Evolutionary conservation across 2,797 vertebrate genomes (phyloP).

Genomic region (Harpagifer antarcticus): DNA sequence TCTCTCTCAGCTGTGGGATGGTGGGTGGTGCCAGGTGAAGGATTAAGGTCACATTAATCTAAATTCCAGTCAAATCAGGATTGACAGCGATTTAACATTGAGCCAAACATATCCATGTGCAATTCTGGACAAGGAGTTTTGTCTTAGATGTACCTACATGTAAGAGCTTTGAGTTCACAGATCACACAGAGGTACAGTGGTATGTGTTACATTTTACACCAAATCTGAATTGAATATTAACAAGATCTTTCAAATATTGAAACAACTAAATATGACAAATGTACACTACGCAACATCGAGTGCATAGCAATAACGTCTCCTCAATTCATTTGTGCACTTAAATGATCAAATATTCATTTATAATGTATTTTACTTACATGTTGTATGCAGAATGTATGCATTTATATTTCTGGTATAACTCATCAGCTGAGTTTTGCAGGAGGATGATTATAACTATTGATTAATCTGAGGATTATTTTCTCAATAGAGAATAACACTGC

Average conservation of each 20-base stretch:
- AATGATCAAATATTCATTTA: neutral
- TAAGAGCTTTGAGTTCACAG: conserved; percentile 8
- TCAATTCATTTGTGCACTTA: neutral
- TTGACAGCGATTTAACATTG: conserved; percentile 47
- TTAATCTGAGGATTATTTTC: too few relatives aligned
- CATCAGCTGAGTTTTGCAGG: neutral
- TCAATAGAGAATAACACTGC: too few relatives aligned
- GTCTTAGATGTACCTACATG: conserved; percentile 37
- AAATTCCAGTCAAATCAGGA: conserved; percentile 70
- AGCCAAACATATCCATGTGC: conserved; percentile 48
- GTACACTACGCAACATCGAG: neutral
- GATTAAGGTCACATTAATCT: conserved; percentile 78
- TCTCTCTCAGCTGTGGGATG: neutral
- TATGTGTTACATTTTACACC: neutral
- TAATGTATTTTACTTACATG: neutral
- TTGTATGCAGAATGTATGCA: neutral
- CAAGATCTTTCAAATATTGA: neutral
- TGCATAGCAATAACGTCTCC: neutral
- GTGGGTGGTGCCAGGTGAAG: conserved; percentile 61
- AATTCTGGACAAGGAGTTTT: conserved; percentile 12
- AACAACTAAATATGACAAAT: neutral
- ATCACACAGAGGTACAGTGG: neutral
- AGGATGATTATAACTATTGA: neutral
- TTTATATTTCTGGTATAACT: neutral
- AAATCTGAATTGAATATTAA: conserved; percentile 2